These are phyloP conservation scores for Muscicapa adusta DNA, from an alignment of 2,113 vertebrate genomes.

Conservation along the genomic window DNA sequence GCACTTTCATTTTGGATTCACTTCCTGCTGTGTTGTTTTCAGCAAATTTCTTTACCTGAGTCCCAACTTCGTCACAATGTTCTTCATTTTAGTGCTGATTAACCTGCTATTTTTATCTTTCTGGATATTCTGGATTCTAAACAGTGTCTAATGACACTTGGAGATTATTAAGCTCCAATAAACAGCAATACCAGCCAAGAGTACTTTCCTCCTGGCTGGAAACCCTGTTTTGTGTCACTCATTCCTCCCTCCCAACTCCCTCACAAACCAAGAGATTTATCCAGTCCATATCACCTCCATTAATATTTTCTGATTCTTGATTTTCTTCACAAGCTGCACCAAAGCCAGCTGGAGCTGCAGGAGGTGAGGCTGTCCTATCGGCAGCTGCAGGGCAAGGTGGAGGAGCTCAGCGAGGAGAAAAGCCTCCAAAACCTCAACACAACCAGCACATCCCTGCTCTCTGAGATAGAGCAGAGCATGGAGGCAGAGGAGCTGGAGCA, in stretches of 20 bases:
- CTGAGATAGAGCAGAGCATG: slow-evolving; percentile 98
- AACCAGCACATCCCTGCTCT: slow-evolving; percentile 87
- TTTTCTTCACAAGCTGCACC: slow-evolving; percentile 78
- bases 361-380: slow-evolving; percentile 88
- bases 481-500: slow-evolving; percentile 97
- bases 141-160: background rate
- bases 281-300: background rate
- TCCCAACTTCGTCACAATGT: background rate
- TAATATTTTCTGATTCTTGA: background rate
- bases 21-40: background rate
- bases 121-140: slow-evolving; percentile 7
- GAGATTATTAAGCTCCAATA: slow-evolving; percentile 32
- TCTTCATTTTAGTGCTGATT: slow-evolving; percentile 12
- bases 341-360: slow-evolving; percentile 91
- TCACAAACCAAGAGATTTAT: background rate
- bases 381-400: slow-evolving; percentile 84
- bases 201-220: slow-evolving; percentile 23
- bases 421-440: slow-evolving; percentile 85
- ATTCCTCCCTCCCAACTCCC: background rate
- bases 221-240: background rate
- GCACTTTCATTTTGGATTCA: background rate
- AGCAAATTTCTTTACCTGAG: background rate
- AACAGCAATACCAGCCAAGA: slow-evolving; percentile 17
- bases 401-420: slow-evolving; percentile 88
- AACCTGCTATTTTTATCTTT: slow-evolving; percentile 32